Evolutionary conservation across 1,140 invertebrate genomes (phyloP).

Genomic region (Drosophila navojoa): DNA sequence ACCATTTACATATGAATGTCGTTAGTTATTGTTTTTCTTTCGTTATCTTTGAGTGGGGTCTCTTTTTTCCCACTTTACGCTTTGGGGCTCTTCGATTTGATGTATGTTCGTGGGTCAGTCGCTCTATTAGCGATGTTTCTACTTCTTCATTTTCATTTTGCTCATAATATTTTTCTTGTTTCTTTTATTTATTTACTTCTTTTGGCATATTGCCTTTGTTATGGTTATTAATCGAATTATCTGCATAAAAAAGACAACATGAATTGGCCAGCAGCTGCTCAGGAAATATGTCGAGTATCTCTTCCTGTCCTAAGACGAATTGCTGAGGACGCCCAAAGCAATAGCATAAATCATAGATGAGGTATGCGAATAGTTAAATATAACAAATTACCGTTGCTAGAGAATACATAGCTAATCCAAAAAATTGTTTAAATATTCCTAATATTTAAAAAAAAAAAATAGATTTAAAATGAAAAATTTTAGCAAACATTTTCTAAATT

Average conservation of each 20-base stretch:
- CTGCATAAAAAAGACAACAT: conserved; percentile 18
- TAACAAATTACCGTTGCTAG: too few relatives aligned
- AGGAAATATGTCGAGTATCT: conserved; percentile 17
- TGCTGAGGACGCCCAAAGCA: too few relatives aligned
- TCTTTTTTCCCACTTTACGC: conserved; percentile 5
- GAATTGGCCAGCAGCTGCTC: conserved; percentile 16
- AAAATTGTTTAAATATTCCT: too few relatives aligned
- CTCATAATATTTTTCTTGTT: conserved; percentile 6
- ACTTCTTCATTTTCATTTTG: conserved; percentile 26
- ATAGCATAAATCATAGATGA: too few relatives aligned
- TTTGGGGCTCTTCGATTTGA: conserved; percentile 33
- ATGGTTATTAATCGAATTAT: conserved; percentile 29
- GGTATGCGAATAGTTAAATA: too few relatives aligned
- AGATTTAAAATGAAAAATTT: too few relatives aligned
- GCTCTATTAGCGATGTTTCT: conserved; percentile 37
- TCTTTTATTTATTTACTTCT: too few relatives aligned
- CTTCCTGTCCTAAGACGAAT: conserved; percentile 20
- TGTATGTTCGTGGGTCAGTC: conserved; percentile 71
- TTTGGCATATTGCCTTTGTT: conserved; percentile 33
- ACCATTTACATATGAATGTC: conserved; percentile 59
- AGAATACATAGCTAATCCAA: too few relatives aligned
- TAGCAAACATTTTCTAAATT: too few relatives aligned
- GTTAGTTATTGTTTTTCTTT: conserved; percentile 47
- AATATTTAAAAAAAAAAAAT: too few relatives aligned
- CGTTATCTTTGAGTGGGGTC: conserved; percentile 6